These are phyloP conservation scores for Drosophila affinis DNA, from an alignment of 2,888 invertebrate genomes.

Conservation along the genomic window DNA sequence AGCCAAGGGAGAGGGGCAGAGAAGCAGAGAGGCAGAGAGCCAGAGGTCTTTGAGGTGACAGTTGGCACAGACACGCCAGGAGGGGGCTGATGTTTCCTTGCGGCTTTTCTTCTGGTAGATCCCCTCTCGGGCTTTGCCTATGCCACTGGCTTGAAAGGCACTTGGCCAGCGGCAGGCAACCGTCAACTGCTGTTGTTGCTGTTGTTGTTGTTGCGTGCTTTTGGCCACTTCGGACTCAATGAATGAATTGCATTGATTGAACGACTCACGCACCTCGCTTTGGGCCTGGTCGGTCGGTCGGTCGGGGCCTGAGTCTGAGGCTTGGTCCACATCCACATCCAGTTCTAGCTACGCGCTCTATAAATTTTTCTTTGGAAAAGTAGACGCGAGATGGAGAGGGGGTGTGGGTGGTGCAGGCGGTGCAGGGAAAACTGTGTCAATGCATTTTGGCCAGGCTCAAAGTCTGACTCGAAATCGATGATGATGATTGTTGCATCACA, in stretches of 20 bases:
- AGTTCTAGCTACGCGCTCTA: conserved; percentile 56
- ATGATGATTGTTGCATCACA: conserved; percentile 49
- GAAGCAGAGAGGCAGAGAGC: neutral
- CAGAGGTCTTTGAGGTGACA: conserved; percentile 23
- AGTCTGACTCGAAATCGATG: conserved; percentile 32
- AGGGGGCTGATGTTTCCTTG: neutral
- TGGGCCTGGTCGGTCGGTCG: conserved; percentile 14
- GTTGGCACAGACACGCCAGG: conserved; percentile 5
- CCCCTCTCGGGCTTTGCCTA: neutral
- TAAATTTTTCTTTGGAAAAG: conserved; percentile 55
- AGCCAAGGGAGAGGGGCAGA: conserved; percentile 9
- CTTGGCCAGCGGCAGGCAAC: conserved; percentile 45
- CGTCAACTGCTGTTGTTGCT: conserved; percentile 15
- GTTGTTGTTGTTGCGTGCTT: conserved; percentile 46
- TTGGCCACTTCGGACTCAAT: conserved; percentile 64
- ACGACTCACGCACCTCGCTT: conserved; percentile 68
- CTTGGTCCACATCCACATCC: conserved; percentile 43
- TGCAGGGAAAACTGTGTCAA: conserved; percentile 66
- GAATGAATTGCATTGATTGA: conserved; percentile 80
- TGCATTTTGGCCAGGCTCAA: conserved; percentile 7
- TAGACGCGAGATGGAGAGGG: conserved; percentile 3
- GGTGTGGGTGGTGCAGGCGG: conserved; percentile 36
- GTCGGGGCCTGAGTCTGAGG: neutral
- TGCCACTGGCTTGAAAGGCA: conserved; percentile 58
- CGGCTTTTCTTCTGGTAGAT: neutral